These are phyloP conservation scores for Drosophila ficusphila DNA, from an alignment of 1,140 invertebrate species.

Conservation along the genomic window DNA sequence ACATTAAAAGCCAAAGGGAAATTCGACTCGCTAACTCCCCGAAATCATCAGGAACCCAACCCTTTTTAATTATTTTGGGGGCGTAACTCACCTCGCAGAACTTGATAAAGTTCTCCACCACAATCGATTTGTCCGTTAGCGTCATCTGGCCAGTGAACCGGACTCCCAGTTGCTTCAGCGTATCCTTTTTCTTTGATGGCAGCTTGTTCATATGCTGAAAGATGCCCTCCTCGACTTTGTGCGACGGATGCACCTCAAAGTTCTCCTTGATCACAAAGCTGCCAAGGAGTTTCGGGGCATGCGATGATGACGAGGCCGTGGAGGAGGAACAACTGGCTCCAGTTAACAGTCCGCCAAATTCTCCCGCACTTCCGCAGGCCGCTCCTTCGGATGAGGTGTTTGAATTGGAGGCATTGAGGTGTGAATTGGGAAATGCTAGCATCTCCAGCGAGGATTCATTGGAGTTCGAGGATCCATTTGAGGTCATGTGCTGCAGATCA, in stretches of 20 bases:
- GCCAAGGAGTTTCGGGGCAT: conserved; percentile 69
- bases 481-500: conserved; percentile 75
- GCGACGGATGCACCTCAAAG: conserved; percentile 81
- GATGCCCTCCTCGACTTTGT: conserved; percentile 83
- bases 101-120: conserved; percentile 82
- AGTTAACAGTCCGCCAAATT: conserved; percentile 69
- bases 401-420: conserved; percentile 81
- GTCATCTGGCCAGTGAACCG: conserved; percentile 84
- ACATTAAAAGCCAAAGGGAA: conserved; percentile 12
- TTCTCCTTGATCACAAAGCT: conserved; percentile 82
- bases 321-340: conserved; percentile 60
- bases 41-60: conserved; percentile 1
- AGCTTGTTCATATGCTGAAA: conserved; percentile 84
- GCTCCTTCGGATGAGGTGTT: conserved; percentile 81
- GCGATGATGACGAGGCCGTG: conserved; percentile 34
- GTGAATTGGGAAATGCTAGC: conserved; percentile 76
- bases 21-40: conserved; percentile 30
- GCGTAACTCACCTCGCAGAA: conserved; percentile 76
- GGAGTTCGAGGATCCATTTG: conserved; percentile 75
- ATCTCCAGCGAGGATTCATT: conserved; percentile 78
- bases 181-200: conserved; percentile 82
- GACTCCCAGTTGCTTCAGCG: conserved; percentile 78
- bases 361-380: conserved; percentile 64
- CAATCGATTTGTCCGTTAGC: conserved; percentile 82
- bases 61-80: neutral